Percentiles rank a stretch among this genome's conserved stretches.
phyloP scores from a whole-genome alignment of 2,797 vertebrate species.

The Helarctos malayanus region DNA sequence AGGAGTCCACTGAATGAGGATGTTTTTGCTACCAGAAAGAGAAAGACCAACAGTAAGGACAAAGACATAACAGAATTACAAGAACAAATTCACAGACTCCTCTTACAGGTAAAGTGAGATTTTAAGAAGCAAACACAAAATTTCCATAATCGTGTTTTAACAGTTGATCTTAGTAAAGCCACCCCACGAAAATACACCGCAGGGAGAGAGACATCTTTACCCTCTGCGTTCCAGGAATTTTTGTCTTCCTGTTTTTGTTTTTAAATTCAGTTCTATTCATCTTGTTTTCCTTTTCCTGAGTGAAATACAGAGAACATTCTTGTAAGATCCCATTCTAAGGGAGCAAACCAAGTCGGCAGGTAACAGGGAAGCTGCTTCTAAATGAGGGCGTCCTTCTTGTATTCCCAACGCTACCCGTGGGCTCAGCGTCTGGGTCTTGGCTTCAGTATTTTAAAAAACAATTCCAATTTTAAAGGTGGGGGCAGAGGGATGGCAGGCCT shows the following conservation, averaged over 20 bases:
- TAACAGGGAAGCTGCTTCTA: background rate
- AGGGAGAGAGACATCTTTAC: background rate
- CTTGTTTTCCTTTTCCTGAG: background rate
- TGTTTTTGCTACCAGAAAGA: slow-evolving; percentile 92
- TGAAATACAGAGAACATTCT: background rate
- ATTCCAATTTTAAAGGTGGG: background rate
- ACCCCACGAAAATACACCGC: background rate
- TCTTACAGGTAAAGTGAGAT: slow-evolving; percentile 92
- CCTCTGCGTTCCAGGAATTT: background rate
- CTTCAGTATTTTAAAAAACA: background rate
- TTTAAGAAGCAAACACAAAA: background rate
- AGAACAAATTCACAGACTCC: slow-evolving; percentile 95
- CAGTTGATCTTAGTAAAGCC: background rate
- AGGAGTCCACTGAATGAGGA: slow-evolving; percentile 96
- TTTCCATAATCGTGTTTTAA: background rate
- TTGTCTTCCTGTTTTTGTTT: slow-evolving; percentile 5
- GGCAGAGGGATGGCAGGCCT: background rate
- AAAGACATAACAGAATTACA: slow-evolving; percentile 94
- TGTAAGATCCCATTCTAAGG: background rate
- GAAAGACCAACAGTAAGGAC: slow-evolving; percentile 85
- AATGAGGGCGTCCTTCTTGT: background rate
- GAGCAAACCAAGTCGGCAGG: background rate
- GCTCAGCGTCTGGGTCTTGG: background rate
- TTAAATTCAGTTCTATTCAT: background rate
- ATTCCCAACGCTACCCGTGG: background rate